Conservation (phyloP, 2,888 invertebrate genomes). For the Chrysotoxum bicinctum region DNA sequence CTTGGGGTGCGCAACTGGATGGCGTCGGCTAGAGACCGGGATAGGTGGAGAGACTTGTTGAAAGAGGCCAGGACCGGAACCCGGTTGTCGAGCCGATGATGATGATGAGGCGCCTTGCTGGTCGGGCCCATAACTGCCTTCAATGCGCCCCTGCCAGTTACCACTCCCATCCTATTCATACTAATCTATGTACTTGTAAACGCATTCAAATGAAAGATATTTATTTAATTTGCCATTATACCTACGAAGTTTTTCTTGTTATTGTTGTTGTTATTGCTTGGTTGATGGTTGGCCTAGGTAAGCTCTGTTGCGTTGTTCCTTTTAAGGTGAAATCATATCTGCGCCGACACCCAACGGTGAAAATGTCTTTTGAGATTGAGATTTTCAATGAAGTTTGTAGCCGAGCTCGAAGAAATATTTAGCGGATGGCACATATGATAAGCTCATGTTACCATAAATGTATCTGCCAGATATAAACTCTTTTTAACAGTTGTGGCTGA, state of each 20-base stretch:
- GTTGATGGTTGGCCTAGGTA: background rate
- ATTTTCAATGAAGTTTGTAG: slow-evolving; percentile 49
- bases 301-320: slow-evolving; percentile 22
- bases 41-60: no score
- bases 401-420: slow-evolving; percentile 46
- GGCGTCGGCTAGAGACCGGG: no score
- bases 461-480: slow-evolving; percentile 1
- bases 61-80: no score
- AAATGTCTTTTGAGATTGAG: slow-evolving; percentile 49
- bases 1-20: no score
- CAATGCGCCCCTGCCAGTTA: background rate
- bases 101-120: background rate
- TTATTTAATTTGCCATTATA: slow-evolving; percentile 56
- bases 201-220: slow-evolving; percentile 64
- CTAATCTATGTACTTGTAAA: slow-evolving; percentile 38
- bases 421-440: slow-evolving; percentile 67
- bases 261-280: slow-evolving; percentile 3
- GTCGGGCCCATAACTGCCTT: background rate
- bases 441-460: slow-evolving; percentile 52
- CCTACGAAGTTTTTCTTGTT: slow-evolving; percentile 19
- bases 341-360: slow-evolving; percentile 39
- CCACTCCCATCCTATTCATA: slow-evolving; percentile 46
- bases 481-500: background rate
- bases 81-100: no score
- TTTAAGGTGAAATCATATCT: slow-evolving; percentile 51